phyloP scores from a whole-genome alignment of 2,797 vertebrate species.

The Dermochelys coriacea region DNA sequence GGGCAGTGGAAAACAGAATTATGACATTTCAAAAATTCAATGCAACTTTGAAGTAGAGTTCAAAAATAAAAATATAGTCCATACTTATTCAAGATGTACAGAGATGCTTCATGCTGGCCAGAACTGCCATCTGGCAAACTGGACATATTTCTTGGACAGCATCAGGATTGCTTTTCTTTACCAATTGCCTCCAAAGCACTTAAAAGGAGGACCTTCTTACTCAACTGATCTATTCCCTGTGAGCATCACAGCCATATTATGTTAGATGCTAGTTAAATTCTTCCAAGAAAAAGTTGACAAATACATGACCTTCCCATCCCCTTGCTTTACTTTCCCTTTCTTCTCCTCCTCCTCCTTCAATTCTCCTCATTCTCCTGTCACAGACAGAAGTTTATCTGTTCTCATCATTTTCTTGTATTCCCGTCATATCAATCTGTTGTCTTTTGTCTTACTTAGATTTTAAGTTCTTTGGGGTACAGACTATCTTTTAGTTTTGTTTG shows the following conservation, averaged over 20 bases:
- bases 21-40: background rate
- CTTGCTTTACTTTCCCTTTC: background rate
- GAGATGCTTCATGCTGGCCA: background rate
- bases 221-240: background rate
- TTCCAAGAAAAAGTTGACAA: background rate
- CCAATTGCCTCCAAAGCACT: background rate
- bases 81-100: background rate
- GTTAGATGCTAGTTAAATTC: background rate
- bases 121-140: background rate
- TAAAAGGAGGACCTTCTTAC: background rate
- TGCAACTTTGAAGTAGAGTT: background rate
- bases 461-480: constrained; percentile 15
- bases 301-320: background rate
- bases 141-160: background rate
- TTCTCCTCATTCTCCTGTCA: background rate
- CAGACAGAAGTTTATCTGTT: background rate
- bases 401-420: background rate
- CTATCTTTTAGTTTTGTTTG: constrained; percentile 63
- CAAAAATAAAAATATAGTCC: background rate
- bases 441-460: constrained; percentile 48
- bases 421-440: background rate
- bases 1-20: background rate
- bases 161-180: background rate
- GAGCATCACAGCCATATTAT: background rate
- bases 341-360: background rate